These are phyloP conservation scores for Neodiprion virginianus DNA, from an alignment of 1,140 invertebrate species.

Conservation along the genomic window DNA sequence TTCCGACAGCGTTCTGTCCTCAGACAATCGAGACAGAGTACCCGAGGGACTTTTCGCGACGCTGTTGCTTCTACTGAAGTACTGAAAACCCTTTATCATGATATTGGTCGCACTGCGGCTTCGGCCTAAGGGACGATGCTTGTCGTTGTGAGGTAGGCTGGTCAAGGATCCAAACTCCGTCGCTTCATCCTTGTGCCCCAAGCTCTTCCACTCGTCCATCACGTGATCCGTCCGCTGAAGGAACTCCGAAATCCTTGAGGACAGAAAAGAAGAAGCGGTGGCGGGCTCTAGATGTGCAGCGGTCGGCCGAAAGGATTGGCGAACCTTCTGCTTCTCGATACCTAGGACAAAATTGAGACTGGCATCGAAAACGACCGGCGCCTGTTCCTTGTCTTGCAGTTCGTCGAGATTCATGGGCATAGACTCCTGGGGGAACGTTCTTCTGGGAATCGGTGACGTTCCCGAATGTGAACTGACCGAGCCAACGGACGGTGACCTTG, in stretches of 20 bases:
- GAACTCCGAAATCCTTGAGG: constrained; percentile 79
- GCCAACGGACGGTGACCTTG: constrained; percentile 26
- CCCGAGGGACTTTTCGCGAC: constrained; percentile 54
- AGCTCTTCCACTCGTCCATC: constrained; percentile 80
- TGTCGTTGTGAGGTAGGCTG: background rate
- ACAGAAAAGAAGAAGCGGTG: constrained; percentile 77
- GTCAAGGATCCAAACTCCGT: constrained; percentile 44
- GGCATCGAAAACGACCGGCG: constrained; percentile 80
- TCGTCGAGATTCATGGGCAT: constrained; percentile 62
- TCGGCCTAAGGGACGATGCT: constrained; percentile 56
- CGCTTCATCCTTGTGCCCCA: constrained; percentile 66
- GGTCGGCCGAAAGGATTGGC: constrained; percentile 71
- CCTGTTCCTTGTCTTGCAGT: constrained; percentile 69
- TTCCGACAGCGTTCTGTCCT: constrained; percentile 68
- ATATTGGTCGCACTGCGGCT: constrained; percentile 81
- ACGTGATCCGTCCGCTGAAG: constrained; percentile 83
- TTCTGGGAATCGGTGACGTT: constrained; percentile 62
- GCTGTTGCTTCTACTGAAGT: constrained; percentile 68
- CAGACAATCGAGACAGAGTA: constrained; percentile 60
- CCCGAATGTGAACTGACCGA: constrained; percentile 18
- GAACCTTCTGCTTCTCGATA: constrained; percentile 70
- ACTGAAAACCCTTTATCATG: constrained; percentile 78
- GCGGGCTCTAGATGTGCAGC: constrained; percentile 76
- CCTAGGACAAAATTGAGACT: constrained; percentile 81
- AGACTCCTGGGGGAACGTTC: constrained; percentile 70